Evolutionary conservation across 2,797 vertebrate genomes (phyloP).

Genomic region (Spinus olivaceus): DNA sequence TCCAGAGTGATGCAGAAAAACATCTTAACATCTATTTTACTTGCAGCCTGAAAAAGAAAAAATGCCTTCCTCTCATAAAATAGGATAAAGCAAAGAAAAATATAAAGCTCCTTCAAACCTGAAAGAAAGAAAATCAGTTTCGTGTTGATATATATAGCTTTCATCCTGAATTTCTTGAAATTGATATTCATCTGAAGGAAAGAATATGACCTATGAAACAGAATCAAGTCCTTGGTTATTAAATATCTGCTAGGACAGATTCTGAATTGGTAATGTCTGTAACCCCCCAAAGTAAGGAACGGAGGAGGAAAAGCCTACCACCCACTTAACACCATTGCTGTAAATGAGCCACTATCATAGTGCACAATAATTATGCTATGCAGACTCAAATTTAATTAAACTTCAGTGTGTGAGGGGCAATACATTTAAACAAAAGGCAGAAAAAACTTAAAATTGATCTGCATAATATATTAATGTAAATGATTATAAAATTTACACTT

Average conservation of each 20-base stretch:
- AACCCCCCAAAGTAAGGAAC: neutral
- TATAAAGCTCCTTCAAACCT: neutral
- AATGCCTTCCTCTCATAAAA: neutral
- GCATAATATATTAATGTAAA: constrained; percentile 47
- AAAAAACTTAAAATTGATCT: constrained; percentile 35
- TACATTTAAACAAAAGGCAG: constrained; percentile 53
- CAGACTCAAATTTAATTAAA: constrained; percentile 64
- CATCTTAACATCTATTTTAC: constrained; percentile 3
- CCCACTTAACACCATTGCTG: neutral
- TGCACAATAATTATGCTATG: constrained; percentile 47
- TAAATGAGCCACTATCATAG: neutral
- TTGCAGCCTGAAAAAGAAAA: neutral
- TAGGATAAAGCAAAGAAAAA: neutral
- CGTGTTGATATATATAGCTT: neutral
- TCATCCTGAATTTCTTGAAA: neutral
- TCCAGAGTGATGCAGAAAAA: constrained; percentile 14
- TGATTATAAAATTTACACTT: constrained; percentile 36
- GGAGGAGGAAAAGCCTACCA: neutral
- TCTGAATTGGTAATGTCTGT: neutral
- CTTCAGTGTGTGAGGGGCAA: constrained; percentile 11
- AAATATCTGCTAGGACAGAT: neutral
- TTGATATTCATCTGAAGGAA: neutral
- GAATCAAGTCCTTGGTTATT: neutral
- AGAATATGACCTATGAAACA: neutral
- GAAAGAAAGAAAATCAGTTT: neutral